Conservation (phyloP, 2,888 invertebrate species). For the Nasonovia ribisnigri region DNA sequence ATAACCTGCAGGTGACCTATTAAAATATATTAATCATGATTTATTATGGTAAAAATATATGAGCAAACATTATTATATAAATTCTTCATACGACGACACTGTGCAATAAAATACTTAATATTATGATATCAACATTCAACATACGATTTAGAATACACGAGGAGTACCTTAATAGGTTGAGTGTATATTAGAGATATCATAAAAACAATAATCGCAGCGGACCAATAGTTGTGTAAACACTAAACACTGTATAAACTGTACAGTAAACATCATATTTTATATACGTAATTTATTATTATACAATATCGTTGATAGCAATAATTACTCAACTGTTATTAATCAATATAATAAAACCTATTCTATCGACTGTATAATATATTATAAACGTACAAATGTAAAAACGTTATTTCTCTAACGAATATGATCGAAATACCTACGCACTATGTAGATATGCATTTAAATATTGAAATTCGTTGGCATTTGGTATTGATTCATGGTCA, state of each 20-base stretch:
- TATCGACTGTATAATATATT: not conserved
- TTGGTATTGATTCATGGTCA: not conserved
- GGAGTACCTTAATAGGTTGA: not conserved
- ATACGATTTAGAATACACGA: not conserved
- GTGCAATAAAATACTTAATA: not conserved
- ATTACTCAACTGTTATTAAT: not conserved
- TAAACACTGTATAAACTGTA: not conserved
- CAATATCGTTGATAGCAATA: not conserved
- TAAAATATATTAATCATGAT: not conserved
- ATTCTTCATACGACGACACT: not conserved
- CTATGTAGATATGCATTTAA: too few species aligned
- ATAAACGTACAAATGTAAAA: too few species aligned
- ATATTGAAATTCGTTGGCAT: not conserved
- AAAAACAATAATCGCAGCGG: not conserved
- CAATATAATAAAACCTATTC: not conserved
- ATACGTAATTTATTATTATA: not conserved
- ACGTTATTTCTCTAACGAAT: too few species aligned
- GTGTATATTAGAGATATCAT: not conserved
- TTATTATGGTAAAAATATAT: not conserved
- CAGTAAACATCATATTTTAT: not conserved
- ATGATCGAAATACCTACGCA: too few species aligned
- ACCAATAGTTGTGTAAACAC: not conserved
- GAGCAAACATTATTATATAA: not conserved
- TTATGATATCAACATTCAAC: not conserved
- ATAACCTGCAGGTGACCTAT: not conserved